Percentiles rank a stretch among this genome's conserved stretches.
Evolutionary conservation across 2,888 invertebrate genomes (phyloP).

Genomic region (Andrena hattorfiana): DNA sequence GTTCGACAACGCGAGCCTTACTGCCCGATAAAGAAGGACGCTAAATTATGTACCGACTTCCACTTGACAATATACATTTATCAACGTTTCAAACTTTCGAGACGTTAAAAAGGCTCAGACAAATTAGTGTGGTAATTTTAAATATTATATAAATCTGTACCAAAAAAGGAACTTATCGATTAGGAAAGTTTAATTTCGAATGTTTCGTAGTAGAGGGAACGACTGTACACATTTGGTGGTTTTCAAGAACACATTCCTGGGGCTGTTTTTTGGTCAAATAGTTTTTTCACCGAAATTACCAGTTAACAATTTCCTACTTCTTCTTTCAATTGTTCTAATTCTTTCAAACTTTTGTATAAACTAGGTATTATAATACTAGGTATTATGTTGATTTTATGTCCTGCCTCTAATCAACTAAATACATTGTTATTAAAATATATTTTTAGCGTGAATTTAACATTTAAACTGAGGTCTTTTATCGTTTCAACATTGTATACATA

Average conservation of each 20-base stretch:
- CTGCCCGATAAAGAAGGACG: too few relatives aligned
- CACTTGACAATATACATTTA: too few relatives aligned
- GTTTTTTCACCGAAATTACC: neutral
- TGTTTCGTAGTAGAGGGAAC: conserved; percentile 17
- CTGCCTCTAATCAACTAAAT: too few relatives aligned
- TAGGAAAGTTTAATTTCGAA: neutral
- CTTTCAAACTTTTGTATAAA: too few relatives aligned
- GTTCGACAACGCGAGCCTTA: too few relatives aligned
- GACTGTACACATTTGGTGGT: conserved; percentile 1
- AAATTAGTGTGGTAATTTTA: neutral
- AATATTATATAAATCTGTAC: neutral
- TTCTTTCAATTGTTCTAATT: neutral
- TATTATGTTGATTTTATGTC: too few relatives aligned
- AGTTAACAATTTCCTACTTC: neutral
- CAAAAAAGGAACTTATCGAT: neutral
- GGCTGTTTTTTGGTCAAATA: neutral
- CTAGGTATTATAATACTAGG: too few relatives aligned
- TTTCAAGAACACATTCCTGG: neutral
- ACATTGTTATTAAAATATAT: too few relatives aligned
- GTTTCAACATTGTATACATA: too few relatives aligned
- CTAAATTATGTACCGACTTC: too few relatives aligned
- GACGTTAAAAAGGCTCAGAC: neutral
- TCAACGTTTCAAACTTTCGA: neutral
- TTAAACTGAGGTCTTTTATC: too few relatives aligned
- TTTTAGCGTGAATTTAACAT: too few relatives aligned